Percentiles rank a stretch among this genome's conserved stretches.
Conservation (phyloP, 2,113 vertebrate genomes). For the Isurus oxyrinchus region DNA sequence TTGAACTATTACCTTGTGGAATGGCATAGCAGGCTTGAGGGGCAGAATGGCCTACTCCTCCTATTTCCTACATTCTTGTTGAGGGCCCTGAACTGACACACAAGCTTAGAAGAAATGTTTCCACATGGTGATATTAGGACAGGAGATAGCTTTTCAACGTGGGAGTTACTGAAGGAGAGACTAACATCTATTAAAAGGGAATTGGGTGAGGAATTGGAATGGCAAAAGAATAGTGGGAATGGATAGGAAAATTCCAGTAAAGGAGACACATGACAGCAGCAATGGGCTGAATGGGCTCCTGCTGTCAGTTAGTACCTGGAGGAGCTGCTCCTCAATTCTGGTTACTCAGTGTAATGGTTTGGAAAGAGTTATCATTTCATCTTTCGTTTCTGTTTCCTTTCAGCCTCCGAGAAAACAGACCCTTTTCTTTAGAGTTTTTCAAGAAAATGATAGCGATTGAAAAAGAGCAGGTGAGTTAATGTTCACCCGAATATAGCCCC, state of each 20-base stretch:
- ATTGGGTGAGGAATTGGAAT: not conserved
- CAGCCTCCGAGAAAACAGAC: conserved; percentile 79
- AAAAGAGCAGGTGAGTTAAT: conserved; percentile 76
- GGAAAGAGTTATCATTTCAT: not conserved
- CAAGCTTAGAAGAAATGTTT: not conserved
- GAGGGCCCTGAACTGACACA: too few species aligned
- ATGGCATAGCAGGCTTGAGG: too few species aligned
- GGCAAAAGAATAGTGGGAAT: not conserved
- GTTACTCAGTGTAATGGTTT: too few species aligned
- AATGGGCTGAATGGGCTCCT: not conserved
- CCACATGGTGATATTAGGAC: not conserved
- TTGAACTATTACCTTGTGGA: too few species aligned
- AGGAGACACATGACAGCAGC: not conserved
- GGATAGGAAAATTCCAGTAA: not conserved
- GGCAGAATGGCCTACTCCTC: too few species aligned
- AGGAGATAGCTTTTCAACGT: not conserved
- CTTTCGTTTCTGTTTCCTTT: conserved; percentile 14
- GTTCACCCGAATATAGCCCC: too few species aligned
- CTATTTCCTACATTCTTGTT: too few species aligned
- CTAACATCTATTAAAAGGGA: not conserved
- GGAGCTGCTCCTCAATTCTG: not conserved
- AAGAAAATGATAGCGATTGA: conserved; percentile 83
- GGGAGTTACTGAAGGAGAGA: not conserved
- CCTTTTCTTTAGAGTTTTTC: conserved; percentile 80
- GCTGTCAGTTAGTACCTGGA: not conserved